Conservation (phyloP, 1,140 invertebrate species). For the Scaptomyza montana region DNA sequence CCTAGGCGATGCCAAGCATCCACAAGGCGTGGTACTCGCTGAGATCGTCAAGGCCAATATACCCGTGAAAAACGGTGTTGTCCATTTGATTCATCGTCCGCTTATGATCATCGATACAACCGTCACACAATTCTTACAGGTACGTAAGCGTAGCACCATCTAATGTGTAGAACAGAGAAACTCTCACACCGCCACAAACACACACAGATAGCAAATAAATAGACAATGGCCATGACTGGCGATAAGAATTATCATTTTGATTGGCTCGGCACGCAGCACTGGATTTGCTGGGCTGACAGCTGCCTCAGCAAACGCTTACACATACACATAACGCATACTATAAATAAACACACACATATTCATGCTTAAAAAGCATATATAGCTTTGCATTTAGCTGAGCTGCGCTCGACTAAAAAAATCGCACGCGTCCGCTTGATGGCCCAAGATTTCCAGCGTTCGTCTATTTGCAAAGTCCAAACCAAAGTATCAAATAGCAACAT, state of each 20-base stretch:
- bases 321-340: slow-evolving; percentile 24
- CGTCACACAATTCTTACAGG: slow-evolving; percentile 93
- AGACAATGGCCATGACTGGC: slow-evolving; percentile 49
- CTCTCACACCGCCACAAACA: slow-evolving; percentile 6
- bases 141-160: slow-evolving; percentile 80
- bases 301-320: slow-evolving; percentile 46
- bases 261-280: slow-evolving; percentile 58
- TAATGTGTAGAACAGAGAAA: slow-evolving; percentile 19
- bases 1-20: slow-evolving; percentile 89
- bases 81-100: slow-evolving; percentile 95
- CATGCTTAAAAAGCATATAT: not conserved
- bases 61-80: slow-evolving; percentile 95
- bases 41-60: slow-evolving; percentile 96
- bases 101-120: slow-evolving; percentile 95
- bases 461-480: slow-evolving; percentile 61
- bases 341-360: slow-evolving; percentile 24
- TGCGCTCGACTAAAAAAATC: not conserved
- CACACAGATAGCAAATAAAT: slow-evolving; percentile 22
- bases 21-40: slow-evolving; percentile 91
- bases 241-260: slow-evolving; percentile 66
- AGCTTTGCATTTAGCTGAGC: slow-evolving; percentile 67
- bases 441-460: slow-evolving; percentile 30
- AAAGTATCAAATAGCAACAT: slow-evolving; percentile 34
- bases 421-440: slow-evolving; percentile 1
- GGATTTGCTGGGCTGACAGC: slow-evolving; percentile 17